A percentile compares a stretch with the other conserved stretches of the same genome.
Evolutionary conservation across 2,888 invertebrate species (phyloP).

Genomic region (Trachelus stipa): DNA sequence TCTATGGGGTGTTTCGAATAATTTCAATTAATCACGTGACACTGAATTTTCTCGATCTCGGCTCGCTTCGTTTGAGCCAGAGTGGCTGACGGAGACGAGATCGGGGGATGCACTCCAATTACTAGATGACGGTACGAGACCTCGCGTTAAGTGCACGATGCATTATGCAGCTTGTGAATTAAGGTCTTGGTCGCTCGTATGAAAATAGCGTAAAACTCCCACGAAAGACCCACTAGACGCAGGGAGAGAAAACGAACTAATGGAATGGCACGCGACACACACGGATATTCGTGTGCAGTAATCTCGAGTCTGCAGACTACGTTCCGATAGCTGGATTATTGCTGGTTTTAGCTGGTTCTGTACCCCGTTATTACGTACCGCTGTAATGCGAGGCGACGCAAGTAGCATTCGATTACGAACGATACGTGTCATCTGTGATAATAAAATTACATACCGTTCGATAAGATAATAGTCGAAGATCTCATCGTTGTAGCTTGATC

Average conservation of each 20-base stretch:
- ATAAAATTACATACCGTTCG: neutral
- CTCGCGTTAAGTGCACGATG: neutral
- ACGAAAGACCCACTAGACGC: neutral
- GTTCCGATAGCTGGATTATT: neutral
- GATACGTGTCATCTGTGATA: neutral
- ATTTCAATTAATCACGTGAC: conserved; percentile 19
- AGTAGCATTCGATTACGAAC: neutral
- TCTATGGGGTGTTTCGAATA: neutral
- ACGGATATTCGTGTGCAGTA: neutral
- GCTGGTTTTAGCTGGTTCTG: neutral
- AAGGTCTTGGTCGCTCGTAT: neutral
- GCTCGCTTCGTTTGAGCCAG: neutral
- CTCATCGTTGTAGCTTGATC: neutral
- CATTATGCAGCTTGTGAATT: neutral
- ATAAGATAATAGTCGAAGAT: neutral
- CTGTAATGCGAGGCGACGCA: neutral
- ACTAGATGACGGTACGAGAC: neutral
- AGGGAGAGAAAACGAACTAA: neutral
- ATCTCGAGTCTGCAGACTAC: neutral
- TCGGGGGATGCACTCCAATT: neutral
- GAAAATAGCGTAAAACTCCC: neutral
- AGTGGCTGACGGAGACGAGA: neutral
- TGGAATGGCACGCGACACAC: neutral
- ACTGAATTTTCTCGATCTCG: neutral
- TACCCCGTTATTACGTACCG: neutral